A percentile compares a stretch with the other conserved stretches of the same genome.
These are phyloP conservation scores for Arctopsyche grandis DNA, from an alignment of 1,140 invertebrate genomes.

Conservation along the genomic window DNA sequence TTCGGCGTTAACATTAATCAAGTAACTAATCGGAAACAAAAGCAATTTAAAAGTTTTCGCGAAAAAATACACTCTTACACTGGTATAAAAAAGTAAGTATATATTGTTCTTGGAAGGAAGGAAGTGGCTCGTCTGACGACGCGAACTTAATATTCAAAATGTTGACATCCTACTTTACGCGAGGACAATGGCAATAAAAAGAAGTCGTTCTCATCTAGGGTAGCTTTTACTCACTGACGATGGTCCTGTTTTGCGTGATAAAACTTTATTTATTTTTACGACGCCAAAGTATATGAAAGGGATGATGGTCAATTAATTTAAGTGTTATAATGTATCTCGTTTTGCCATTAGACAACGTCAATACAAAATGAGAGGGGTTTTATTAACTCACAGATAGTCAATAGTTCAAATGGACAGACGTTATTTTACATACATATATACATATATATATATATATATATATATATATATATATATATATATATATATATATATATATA, in stretches of 20 bases:
- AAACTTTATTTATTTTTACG: conserved; percentile 31
- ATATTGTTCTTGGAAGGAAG: not conserved
- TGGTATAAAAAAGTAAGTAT: too few relatives aligned
- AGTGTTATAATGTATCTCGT: conserved; percentile 2
- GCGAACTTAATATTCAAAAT: conserved; percentile 38
- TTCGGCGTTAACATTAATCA: conserved; percentile 38
- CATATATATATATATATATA: too few relatives aligned
- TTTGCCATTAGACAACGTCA: not conserved
- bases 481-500: too few relatives aligned
- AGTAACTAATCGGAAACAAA: conserved; percentile 44
- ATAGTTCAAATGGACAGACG: too few relatives aligned
- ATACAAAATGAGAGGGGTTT: too few relatives aligned
- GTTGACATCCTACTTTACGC: conserved; percentile 31
- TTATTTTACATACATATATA: too few relatives aligned
- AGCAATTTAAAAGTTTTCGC: conserved; percentile 38
- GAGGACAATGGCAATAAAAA: conserved; percentile 29
- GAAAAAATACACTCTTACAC: conserved; percentile 36
- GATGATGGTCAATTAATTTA: conserved; percentile 18
- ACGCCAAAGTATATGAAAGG: not conserved
- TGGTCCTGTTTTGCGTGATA: conserved; percentile 28
- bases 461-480: too few relatives aligned
- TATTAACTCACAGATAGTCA: too few relatives aligned
- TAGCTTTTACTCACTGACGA: not conserved
- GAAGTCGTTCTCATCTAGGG: conserved; percentile 22
- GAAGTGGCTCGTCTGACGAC: conserved; percentile 8